Percentiles rank a stretch among this genome's conserved stretches.
These are phyloP conservation scores for Rallus crepitans DNA, from an alignment of 2,797 vertebrate genomes.

Conservation along the genomic window DNA sequence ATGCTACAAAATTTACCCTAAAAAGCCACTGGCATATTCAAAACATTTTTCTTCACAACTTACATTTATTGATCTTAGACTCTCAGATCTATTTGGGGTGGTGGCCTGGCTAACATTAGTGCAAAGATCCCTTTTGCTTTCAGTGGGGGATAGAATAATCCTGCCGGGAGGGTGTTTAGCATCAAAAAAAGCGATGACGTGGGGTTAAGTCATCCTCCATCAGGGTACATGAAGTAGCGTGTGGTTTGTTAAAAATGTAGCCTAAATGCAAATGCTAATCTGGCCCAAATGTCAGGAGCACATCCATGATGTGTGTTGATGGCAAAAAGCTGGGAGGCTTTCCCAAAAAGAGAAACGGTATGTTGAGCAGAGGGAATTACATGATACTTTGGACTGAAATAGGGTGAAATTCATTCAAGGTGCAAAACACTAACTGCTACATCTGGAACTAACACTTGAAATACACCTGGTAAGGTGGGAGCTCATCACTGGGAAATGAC, in stretches of 20 bases:
- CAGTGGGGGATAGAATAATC: background rate
- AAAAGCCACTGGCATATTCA: background rate
- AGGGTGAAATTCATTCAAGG: background rate
- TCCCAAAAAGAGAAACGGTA: background rate
- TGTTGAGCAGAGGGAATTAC: background rate
- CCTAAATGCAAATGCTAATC: background rate
- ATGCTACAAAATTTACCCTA: background rate
- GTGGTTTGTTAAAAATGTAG: background rate
- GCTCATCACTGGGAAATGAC: background rate
- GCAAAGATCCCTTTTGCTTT: constrained; percentile 7
- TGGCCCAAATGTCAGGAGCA: background rate
- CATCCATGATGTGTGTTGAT: background rate
- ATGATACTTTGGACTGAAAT: background rate
- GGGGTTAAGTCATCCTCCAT: background rate
- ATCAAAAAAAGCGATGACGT: background rate
- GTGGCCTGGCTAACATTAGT: background rate
- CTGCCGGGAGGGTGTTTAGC: background rate
- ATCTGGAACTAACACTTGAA: background rate
- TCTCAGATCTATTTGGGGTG: background rate
- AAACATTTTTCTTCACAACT: background rate
- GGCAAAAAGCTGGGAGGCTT: background rate
- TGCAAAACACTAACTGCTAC: background rate
- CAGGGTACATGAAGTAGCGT: background rate
- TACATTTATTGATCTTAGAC: background rate
- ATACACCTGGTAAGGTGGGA: background rate